Conservation (phyloP, 2,113 vertebrate genomes). For the Patagioenas fasciata region DNA sequence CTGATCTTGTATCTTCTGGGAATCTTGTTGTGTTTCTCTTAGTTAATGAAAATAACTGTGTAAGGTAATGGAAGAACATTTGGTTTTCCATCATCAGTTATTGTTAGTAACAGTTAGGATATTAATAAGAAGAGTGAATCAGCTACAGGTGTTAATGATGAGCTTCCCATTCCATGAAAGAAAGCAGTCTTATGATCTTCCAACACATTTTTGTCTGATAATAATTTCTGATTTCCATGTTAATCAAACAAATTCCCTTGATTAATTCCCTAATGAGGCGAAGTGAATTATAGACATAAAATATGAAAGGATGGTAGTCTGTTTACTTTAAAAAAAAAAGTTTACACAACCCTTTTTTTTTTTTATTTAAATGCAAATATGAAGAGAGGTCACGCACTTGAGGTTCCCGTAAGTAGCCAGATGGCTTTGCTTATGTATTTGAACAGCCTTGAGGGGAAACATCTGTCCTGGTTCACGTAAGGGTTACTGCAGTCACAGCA, state of each 20-base stretch:
- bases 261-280: conserved; percentile 15
- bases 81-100: not conserved
- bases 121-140: not conserved
- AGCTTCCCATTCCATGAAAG: not conserved
- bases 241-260: conserved; percentile 32
- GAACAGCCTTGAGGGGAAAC: conserved; percentile 39
- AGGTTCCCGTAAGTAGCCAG: conserved; percentile 39
- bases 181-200: conserved; percentile 3
- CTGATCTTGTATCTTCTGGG: not conserved
- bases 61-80: not conserved
- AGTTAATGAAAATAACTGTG: not conserved
- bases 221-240: conserved; percentile 40
- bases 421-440: conserved; percentile 52
- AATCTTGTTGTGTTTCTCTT: not conserved
- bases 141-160: conserved; percentile 11
- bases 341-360: not conserved
- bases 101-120: not conserved
- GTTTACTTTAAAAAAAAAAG: not conserved
- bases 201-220: conserved; percentile 32
- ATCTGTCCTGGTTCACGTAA: conserved; percentile 44
- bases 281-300: not conserved
- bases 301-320: not conserved
- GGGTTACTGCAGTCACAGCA: conserved; percentile 12
- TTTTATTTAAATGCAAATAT: not conserved
- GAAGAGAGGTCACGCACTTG: conserved; percentile 4